Evolutionary conservation across 2,888 invertebrate genomes (phyloP), one percentile per base, ranked within the genome.

Genomic region (Tolmerus cingulatus): DNA sequence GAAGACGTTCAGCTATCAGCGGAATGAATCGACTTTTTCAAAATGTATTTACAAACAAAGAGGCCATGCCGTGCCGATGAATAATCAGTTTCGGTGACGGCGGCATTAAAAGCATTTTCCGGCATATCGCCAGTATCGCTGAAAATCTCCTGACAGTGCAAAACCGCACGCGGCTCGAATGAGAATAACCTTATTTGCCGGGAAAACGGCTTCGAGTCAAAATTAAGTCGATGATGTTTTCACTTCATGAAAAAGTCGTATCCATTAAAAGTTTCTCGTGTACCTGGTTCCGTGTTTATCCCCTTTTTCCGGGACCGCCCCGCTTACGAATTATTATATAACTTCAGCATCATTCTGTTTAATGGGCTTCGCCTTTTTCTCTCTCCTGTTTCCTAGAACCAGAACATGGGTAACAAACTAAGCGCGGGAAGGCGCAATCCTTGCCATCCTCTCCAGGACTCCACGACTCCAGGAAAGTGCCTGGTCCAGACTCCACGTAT

Each of bases 201-300:
- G 66, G 57, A 55, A 51, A 51, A 30, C 27, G 27, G 55, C 30
- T 55, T 34, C 66, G 37, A 66, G 40, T 74, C 74, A 84, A 23
- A 30, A 37, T 37, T 66, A 84, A 84, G 66, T 40, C 84, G 84
- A 84, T 40, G 66, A 84, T 84, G 66, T 84, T 84, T 84, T 84
- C 66, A 84, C 84, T 84, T 40, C 84, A 84, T 84, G 84, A 74
- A 84, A 66, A 19, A 84, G 34, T 55, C 84, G 84, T 84, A 74
- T 84, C 66, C 84, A 84, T 84, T 84, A 84, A 84, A 84, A 84
- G 23, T 84, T 84, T 84, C 74, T 34, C 84, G 16, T 84, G 66
- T 84, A 66, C 66, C 66, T 84, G 84, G 23, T 66, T 66, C 66
- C 66, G 7, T 5, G n/a, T n/a, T 66, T 23, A 66, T 23, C 66